Base-by-base conservation (phyloP, 2,888 invertebrate genomes). In the Agelastica alni region DNA sequence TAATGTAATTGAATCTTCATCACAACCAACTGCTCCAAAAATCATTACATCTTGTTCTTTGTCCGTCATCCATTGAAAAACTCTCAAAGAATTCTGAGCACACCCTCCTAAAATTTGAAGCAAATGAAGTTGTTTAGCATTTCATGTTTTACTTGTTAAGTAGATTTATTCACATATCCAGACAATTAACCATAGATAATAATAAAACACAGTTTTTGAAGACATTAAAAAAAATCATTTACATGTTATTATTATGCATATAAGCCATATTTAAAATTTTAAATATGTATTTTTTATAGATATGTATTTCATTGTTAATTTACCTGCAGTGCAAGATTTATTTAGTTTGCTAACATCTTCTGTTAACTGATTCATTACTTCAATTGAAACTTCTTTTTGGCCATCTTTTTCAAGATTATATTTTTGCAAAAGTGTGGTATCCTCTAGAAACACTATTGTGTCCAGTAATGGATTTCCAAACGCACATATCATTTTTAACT, bases 21-120 rank as follows among this genome's bases (percentile, higher is more conserved):
- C 83, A 30, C 74, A 69, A 1, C 83, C 83, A 22, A 83, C 75
- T 6, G 79, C 77, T 1, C 83, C 83, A 60, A 81, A 79, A 65
- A 82, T 80, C 7, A 68, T 64, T 2, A 71, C 68, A 4, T 64
- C 58, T 31, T 64, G 59, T 20, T 65, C 52, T 43, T 65, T 58
- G 7, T 60, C 53, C 13, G 76, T 53, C 2, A 79, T 60, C 68
- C 80, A 79, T 51, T 75, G 63, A 22, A 82, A 69, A 41, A 81
- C 77, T 48, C 81, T 73, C 4, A 77, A 64, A 0, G 81, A 78
- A 64, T 82, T 82, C 58, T 81, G 76, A 6, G 78, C 77, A 17
- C 79, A 78, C 1, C 82, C 82, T 4, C 82, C 82, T 7, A 75
- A 26, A 26, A 26, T 26, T 6, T n/a, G n/a, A n/a, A n/a, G n/a